Base-by-base conservation (phyloP, 2,797 vertebrate genomes). In the Zalophus californianus region DNA sequence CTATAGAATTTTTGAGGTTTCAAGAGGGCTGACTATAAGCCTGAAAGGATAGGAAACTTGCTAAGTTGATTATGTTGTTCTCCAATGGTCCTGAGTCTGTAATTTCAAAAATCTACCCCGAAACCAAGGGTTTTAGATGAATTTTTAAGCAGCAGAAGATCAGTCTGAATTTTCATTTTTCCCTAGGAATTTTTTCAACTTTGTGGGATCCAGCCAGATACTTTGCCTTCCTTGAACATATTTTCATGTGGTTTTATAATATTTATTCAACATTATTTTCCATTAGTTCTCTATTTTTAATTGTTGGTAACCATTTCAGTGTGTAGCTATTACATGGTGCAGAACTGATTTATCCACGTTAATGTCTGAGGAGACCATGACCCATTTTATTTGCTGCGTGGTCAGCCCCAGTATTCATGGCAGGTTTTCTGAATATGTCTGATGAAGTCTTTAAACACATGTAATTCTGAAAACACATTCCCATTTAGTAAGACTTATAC, bases 381-480 rank as follows among this genome's bases (percentile, higher is more conserved):
- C 35, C 88, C 89, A 82, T 97, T 98, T 98, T 97, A 96, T 98
- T 98, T 98, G 96, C 97, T 98, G 29, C 0, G 0, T 98, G 97
- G 96, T 98, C 97, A 97, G 92, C 95, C 89, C 85, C 88, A 82
- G 97, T 96, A 98, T 98, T 98, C 96, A 73, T 80, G 96, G 97
- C 97, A 98, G 97, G 94, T 98, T 90, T 98, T 97, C 90, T 98
- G 97, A 98, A 98, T 98, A 98, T 97, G 98, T 98, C 97, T 98
- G 91, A 98, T 97, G 98, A 98, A 91, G 79, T 96, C 98, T 98
- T 98, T 97, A 98, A 98, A 98, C 92, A 96, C n/a, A 7, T 97
- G 96, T 95, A 98, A 98, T 95, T 96, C 96, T 0, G 56, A 98
- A 98, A 99, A 98, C 98, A 99, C 98, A 98, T 98, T 98, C 95